Evolutionary conservation across 2,797 vertebrate species (phyloP).

Genomic region (Coendou prehensilis): DNA sequence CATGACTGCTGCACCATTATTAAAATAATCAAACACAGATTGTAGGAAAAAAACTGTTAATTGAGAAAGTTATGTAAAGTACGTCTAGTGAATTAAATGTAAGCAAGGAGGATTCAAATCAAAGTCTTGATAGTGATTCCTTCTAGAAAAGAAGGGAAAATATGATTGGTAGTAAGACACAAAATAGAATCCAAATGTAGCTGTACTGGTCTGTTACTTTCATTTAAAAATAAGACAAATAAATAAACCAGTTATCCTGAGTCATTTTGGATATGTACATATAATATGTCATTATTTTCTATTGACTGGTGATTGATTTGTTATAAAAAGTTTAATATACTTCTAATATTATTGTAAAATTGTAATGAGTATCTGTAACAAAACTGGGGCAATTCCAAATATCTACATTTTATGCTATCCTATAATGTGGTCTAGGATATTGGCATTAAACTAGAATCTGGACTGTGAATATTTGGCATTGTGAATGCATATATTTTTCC

Average conservation of each 20-base stretch:
- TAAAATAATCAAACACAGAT: not conserved
- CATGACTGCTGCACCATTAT: not conserved
- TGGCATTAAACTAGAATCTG: not conserved
- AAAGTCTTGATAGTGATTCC: not conserved
- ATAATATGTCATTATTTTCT: not conserved
- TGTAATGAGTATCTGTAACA: not conserved
- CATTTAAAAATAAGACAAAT: not conserved
- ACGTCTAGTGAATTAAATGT: not conserved
- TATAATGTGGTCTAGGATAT: not conserved
- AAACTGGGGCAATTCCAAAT: not conserved
- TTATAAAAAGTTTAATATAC: not conserved
- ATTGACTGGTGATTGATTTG: not conserved
- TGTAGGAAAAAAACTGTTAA: not conserved
- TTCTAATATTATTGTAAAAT: not conserved
- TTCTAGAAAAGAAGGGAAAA: not conserved
- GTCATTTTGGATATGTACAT: not conserved
- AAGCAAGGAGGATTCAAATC: not conserved
- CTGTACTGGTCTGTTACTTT: not conserved
- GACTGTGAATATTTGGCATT: not conserved
- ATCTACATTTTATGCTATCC: not conserved
- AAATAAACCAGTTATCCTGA: not conserved
- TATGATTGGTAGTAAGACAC: not conserved
- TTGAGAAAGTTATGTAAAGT: not conserved
- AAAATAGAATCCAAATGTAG: not conserved
- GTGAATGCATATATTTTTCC: not conserved